Evolutionary conservation across 1,140 invertebrate genomes (phyloP).

Genomic region (Lithobius niger): DNA sequence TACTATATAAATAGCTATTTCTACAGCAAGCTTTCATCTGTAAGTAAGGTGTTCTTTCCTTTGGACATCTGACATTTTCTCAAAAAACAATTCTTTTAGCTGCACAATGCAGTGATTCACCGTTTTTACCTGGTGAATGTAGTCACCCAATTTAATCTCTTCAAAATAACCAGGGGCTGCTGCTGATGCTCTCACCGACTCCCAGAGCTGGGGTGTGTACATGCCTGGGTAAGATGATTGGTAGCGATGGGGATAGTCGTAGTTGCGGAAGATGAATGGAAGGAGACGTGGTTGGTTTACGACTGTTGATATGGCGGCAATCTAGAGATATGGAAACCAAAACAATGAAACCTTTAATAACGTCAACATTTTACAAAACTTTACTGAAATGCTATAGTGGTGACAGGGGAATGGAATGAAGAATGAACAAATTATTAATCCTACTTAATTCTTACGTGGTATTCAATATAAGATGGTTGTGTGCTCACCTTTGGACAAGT

Average conservation of each 20-base stretch:
- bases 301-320: conserved; percentile 62
- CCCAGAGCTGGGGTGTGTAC: conserved; percentile 60
- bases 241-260: conserved; percentile 56
- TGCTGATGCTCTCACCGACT: conserved; percentile 76
- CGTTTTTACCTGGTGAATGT: conserved; percentile 66
- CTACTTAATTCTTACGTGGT: too few relatives aligned
- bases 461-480: too few relatives aligned
- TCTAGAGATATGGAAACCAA: conserved; percentile 34
- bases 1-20: too few relatives aligned
- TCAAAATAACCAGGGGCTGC: conserved; percentile 88
- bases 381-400: background rate
- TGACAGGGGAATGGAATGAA: too few relatives aligned
- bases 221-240: conserved; percentile 67
- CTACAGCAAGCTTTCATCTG: too few relatives aligned
- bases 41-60: too few relatives aligned
- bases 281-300: conserved; percentile 63
- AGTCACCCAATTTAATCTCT: conserved; percentile 59
- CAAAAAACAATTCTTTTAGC: too few relatives aligned
- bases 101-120: too few relatives aligned
- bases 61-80: too few relatives aligned
- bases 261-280: conserved; percentile 84
- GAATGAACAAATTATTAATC: too few relatives aligned
- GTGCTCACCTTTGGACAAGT: conserved; percentile 48
- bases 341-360: too few relatives aligned
- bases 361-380: conserved; percentile 10